A percentile compares a stretch with the other conserved stretches of the same genome.
These are phyloP conservation scores for Latrodectus elegans DNA, from an alignment of 2,888 invertebrate species.

Conservation along the genomic window DNA sequence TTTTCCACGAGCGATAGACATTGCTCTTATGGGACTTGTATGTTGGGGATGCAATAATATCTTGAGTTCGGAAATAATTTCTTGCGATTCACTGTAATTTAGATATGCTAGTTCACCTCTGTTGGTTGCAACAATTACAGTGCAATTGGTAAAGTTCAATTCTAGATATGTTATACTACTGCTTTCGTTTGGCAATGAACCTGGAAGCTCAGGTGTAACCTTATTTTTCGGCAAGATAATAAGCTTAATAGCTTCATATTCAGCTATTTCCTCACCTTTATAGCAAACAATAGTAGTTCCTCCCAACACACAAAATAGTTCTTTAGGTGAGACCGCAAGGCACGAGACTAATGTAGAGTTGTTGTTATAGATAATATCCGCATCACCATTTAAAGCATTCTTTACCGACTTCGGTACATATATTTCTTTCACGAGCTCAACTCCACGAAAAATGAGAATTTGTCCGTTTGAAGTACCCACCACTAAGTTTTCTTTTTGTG, in stretches of 20 bases:
- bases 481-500: conserved; percentile 53
- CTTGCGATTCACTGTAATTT: background rate
- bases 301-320: conserved; percentile 26
- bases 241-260: conserved; percentile 13
- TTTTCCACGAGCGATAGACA: conserved; percentile 26
- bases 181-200: background rate
- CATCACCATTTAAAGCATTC: background rate
- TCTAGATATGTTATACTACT: conserved; percentile 17
- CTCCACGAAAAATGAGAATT: conserved; percentile 49
- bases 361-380: too few relatives aligned
- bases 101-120: conserved; percentile 21
- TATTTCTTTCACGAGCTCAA: conserved; percentile 34
- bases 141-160: background rate
- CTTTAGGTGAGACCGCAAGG: conserved; percentile 4
- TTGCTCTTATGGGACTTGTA: conserved; percentile 5
- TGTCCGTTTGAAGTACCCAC: conserved; percentile 26
- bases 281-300: conserved; percentile 13
- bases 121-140: conserved; percentile 9
- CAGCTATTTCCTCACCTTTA: conserved; percentile 22
- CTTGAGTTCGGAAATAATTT: background rate
- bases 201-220: background rate
- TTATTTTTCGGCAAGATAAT: background rate
- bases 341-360: background rate
- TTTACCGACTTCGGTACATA: background rate
- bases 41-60: conserved; percentile 20